These are phyloP conservation scores for Copidosoma floridanum DNA, from an alignment of 1,140 invertebrate species.

Conservation along the genomic window DNA sequence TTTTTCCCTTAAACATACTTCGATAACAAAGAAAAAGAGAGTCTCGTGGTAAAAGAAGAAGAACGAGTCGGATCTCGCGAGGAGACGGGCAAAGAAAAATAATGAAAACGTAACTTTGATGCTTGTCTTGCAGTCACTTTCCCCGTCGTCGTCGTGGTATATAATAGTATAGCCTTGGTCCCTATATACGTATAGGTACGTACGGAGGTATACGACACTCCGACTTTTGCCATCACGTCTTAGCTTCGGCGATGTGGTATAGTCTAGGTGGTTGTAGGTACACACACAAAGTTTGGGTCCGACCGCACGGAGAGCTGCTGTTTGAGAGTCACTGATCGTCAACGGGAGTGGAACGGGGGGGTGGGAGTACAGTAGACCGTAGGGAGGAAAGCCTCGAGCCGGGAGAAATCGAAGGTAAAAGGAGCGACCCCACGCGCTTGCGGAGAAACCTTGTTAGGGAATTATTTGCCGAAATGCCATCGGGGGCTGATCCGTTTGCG, in stretches of 20 bases:
- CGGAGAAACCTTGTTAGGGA: conserved; percentile 19
- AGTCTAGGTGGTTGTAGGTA: too few relatives aligned
- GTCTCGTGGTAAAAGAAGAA: too few relatives aligned
- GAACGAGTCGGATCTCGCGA: too few relatives aligned
- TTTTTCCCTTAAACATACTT: too few relatives aligned
- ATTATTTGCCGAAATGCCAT: conserved; percentile 14
- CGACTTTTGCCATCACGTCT: neutral
- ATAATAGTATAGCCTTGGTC: too few relatives aligned
- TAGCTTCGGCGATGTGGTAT: too few relatives aligned
- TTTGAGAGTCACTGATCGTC: neutral
- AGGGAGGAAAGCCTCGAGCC: neutral
- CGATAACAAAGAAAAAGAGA: too few relatives aligned
- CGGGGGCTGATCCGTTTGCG: conserved; percentile 14
- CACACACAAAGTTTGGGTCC: too few relatives aligned
- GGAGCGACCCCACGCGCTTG: neutral
- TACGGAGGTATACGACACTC: neutral
- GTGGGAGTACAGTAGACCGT: too few relatives aligned
- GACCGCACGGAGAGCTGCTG: too few relatives aligned
- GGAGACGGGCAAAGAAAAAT: neutral
- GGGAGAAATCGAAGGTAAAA: neutral
- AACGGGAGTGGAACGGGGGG: neutral
- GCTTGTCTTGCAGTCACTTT: neutral
- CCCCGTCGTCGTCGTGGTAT: too few relatives aligned
- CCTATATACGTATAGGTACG: too few relatives aligned
- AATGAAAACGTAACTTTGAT: neutral